A percentile compares a stretch with the other conserved stretches of the same genome.
Evolutionary conservation across 1,140 invertebrate species (phyloP).

Genomic region (Zaprionus tsacasi): DNA sequence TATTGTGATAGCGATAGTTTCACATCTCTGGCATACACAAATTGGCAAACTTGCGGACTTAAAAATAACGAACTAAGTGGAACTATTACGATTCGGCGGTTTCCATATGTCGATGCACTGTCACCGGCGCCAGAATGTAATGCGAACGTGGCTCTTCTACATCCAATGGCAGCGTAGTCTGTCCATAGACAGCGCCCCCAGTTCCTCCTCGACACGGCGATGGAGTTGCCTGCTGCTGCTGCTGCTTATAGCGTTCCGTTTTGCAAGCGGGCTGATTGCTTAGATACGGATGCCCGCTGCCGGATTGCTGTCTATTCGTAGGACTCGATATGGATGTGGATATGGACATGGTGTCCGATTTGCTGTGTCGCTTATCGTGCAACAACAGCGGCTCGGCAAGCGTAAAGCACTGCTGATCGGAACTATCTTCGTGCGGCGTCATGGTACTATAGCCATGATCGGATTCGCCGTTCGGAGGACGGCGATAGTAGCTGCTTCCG

Average conservation of each 20-base stretch:
- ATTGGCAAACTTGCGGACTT: slow-evolving; percentile 78
- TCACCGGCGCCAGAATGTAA: slow-evolving; percentile 92
- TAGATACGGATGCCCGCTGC: slow-evolving; percentile 58
- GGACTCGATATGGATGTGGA: slow-evolving; percentile 86
- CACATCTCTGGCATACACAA: slow-evolving; percentile 40
- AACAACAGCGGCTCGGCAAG: slow-evolving; percentile 86
- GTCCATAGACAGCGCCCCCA: slow-evolving; percentile 72
- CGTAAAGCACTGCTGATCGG: slow-evolving; percentile 91
- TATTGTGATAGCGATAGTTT: background rate
- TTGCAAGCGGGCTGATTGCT: slow-evolving; percentile 65
- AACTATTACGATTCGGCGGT: slow-evolving; percentile 84
- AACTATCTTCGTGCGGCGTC: slow-evolving; percentile 95
- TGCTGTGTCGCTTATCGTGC: slow-evolving; percentile 86
- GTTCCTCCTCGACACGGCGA: slow-evolving; percentile 54
- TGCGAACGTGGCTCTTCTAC: slow-evolving; percentile 45
- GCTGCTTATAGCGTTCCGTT: slow-evolving; percentile 84
- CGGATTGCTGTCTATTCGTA: slow-evolving; percentile 76
- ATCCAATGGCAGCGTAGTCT: slow-evolving; percentile 69
- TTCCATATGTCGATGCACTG: slow-evolving; percentile 93
- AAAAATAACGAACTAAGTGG: slow-evolving; percentile 63
- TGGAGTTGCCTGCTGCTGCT: slow-evolving; percentile 55
- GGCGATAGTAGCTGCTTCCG: slow-evolving; percentile 87
- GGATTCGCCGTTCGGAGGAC: slow-evolving; percentile 93
- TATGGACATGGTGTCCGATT: slow-evolving; percentile 87
- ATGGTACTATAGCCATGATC: slow-evolving; percentile 98